Base-by-base conservation (phyloP, 2,113 vertebrate genomes). In the Anolis sagrei region DNA sequence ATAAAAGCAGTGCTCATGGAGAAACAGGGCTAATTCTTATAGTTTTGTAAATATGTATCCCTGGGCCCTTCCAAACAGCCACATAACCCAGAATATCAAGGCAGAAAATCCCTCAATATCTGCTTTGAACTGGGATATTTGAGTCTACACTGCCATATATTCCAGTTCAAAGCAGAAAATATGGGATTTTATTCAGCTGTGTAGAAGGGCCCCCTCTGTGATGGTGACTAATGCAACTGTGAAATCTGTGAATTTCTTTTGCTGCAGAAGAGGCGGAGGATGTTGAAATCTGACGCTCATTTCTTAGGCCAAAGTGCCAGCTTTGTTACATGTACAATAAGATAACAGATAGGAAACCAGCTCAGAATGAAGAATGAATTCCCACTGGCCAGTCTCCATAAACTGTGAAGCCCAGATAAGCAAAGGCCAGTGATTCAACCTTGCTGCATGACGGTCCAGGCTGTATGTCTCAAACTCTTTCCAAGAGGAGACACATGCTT, bases 381-480 rank as follows among this genome's bases (percentile, higher is more conserved):
- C 66, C 48, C 83, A n/a, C 64, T 66, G 23, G 48, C 74, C 72
- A 68, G 72, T 36, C 62, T 75, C 58, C 69, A 64, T 18, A 1
- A 6, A 19, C 48, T 54, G 61, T 76, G 9, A n/a, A 5, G 29
- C 34, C 19, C 54, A 62, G 11, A 19, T 84, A 75, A 10, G 11
- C 83, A 81, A 68, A 86, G 3, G 44, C 75, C 66, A 86, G 58
- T 84, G 29, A 32, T 61, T 64, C 0, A 2, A 80, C 83, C 84
- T 91, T 69, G 77, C 19, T 27, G n/a, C 80, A 76, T 78, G 32
- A 76, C 89, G 87, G 83, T 84, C 86, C 1, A 79, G 25, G 4
- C 75, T 86, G 70, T 81, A 23, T 44, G 75, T 34, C 25, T 77
- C 21, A 72, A 82, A 81, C 77, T 0, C 2, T 64, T 81, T 89